Conservation (phyloP, 2,888 invertebrate genomes). For the Papilio elwesi region DNA sequence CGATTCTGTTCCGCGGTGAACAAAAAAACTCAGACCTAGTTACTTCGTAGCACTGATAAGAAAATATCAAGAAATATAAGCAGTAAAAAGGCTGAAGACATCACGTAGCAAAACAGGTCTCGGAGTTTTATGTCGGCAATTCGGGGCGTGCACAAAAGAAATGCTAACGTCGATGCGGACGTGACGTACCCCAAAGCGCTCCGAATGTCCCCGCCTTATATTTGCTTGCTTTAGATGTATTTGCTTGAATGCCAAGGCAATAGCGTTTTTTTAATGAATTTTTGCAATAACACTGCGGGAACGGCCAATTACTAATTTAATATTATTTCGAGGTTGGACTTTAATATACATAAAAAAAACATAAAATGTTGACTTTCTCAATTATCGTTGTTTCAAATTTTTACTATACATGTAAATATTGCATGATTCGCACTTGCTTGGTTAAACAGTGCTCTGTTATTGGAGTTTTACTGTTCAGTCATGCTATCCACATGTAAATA, state of each 20-base stretch:
- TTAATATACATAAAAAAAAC: too few relatives aligned
- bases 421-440: too few relatives aligned
- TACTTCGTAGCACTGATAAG: conserved; percentile 69
- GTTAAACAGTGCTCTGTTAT: too few relatives aligned
- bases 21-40: conserved; percentile 65
- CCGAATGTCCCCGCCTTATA: conserved; percentile 46
- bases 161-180: conserved; percentile 73
- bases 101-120: conserved; percentile 80
- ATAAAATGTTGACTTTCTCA: too few relatives aligned
- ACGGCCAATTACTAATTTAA: too few relatives aligned
- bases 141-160: conserved; percentile 82
- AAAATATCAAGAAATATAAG: conserved; percentile 74
- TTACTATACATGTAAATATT: too few relatives aligned
- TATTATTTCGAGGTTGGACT: too few relatives aligned
- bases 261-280: neutral
- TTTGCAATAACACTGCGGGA: neutral
- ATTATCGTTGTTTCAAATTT: too few relatives aligned
- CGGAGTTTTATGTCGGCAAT: conserved; percentile 80
- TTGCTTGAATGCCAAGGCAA: neutral
- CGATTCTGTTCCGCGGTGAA: conserved; percentile 65
- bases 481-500: too few relatives aligned
- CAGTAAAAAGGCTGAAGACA: conserved; percentile 75
- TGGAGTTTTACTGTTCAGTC: too few relatives aligned
- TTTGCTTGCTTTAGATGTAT: conserved; percentile 39
- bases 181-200: conserved; percentile 59